Conservation (phyloP, 2,113 vertebrate species). For the Abramis brama region DNA sequence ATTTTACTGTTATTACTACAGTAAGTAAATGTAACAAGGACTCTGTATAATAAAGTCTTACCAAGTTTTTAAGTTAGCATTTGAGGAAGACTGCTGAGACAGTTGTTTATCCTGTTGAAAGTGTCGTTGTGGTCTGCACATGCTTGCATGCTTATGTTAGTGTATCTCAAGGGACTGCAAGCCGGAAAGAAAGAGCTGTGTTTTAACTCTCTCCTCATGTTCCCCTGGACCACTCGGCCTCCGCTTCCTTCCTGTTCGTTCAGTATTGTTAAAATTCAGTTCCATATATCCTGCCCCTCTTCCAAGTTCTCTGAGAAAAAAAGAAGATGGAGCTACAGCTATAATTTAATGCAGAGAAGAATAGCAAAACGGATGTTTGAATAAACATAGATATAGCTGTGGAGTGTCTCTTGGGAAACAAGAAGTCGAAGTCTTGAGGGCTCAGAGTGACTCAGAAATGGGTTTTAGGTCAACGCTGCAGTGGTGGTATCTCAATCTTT, state of each 20-base stretch:
- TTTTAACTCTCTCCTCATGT: not conserved
- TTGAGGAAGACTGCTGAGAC: not conserved
- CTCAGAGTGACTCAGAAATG: not conserved
- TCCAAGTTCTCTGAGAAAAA: not conserved
- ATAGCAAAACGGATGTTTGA: not conserved
- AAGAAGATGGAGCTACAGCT: not conserved
- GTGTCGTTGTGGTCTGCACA: not conserved
- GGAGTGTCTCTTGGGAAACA: slow-evolving; percentile 13
- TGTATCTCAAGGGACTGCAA: slow-evolving; percentile 4
- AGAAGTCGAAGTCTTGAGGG: not conserved
- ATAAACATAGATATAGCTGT: not conserved
- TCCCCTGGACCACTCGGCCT: not conserved
- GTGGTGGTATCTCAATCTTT: not conserved
- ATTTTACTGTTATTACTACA: too few species aligned
- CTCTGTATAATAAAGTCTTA: too few species aligned
- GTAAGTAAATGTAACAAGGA: too few species aligned
- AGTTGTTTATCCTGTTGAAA: not conserved
- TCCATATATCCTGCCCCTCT: slow-evolving; percentile 32
- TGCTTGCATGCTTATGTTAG: not conserved
- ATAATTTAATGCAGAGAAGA: not conserved
- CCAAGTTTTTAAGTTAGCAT: not conserved
- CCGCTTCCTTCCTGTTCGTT: slow-evolving; percentile 26
- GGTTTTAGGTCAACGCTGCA: not conserved
- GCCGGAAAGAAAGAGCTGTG: not conserved
- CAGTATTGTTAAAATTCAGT: slow-evolving; percentile 29